Evolutionary conservation across 2,797 vertebrate genomes (phyloP), one percentile per base, ranked within the genome.

Genomic region (Echiichthys vipera): DNA sequence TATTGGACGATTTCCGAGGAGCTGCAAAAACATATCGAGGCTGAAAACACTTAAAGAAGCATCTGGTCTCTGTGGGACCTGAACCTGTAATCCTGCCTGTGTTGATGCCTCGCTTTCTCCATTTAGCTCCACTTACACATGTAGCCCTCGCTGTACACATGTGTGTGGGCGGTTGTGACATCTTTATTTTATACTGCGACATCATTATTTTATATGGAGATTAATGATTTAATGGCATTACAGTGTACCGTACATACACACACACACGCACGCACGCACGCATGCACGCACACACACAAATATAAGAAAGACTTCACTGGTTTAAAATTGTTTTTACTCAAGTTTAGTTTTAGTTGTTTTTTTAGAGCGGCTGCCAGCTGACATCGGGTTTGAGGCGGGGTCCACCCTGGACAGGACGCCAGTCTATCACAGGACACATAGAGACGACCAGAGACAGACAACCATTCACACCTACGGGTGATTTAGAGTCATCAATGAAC

Each of bases 141-240:
- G 58, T 64, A 29, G 14, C 27, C 15, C 42, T 40, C 5, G 1
- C 20, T 61, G 20, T 25, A 30, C 36, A 47, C 18, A 17, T 20
- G 49, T 40, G 46, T 0, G 13, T 53, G n/a, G 63, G 20, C 17
- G 63, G 25, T 9, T 12, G 40, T 68, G 47, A 54, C 56, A 78
- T 78, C 9, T 70, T 45, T 74, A 53, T 78, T 78, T 83, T 3
- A 75, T 82, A n/a, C 37, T 4, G 18, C 5, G 3, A 32, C 18
- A 57, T 74, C 17, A 77, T 70, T 74, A 73, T 77, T 81, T 77
- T 18, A 80, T 62, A 65, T 22, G n/a, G 20, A n/a, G 54, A 58
- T 72, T 13, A 62, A 75, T 58, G 40, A 70, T 78, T 77, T 54
- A 82, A 20, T 14, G 34, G 6, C 22, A 22, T 36, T 46, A 25